phyloP scores from a whole-genome alignment of 1,140 invertebrate species.

The Trichomalopsis sarcophagae region DNA sequence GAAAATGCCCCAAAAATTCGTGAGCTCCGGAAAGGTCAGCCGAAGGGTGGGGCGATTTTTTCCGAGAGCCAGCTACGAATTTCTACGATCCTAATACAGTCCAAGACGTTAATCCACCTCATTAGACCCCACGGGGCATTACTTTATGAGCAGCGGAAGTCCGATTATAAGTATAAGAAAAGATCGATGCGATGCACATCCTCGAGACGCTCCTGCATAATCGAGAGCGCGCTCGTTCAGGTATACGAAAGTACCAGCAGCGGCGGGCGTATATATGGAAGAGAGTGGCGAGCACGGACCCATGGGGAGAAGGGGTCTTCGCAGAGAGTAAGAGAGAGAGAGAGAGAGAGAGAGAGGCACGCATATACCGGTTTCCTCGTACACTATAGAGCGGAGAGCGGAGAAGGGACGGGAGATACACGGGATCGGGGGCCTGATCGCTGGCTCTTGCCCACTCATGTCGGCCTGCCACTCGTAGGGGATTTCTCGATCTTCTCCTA shows the following conservation, averaged over 20 bases:
- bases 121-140: constrained; percentile 38
- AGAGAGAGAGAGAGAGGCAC: neutral
- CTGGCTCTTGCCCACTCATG: constrained; percentile 25
- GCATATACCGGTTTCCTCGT: constrained; percentile 25
- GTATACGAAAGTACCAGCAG: neutral
- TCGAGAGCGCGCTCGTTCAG: too few relatives aligned
- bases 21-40: neutral
- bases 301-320: neutral
- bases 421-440: neutral
- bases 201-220: neutral
- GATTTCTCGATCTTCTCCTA: constrained; percentile 52
- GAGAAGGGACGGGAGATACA: constrained; percentile 3
- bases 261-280: neutral
- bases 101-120: constrained; percentile 55
- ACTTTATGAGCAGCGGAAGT: neutral
- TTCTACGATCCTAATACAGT: constrained; percentile 53
- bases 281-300: neutral
- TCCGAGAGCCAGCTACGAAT: neutral
- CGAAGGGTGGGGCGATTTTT: neutral
- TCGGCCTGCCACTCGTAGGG: constrained; percentile 50
- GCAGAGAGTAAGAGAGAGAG: neutral
- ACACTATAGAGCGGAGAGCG: neutral
- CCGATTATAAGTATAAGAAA: neutral
- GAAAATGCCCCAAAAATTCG: constrained; percentile 33
- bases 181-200: neutral